Evolutionary conservation across 2,797 vertebrate genomes (phyloP).

Genomic region (Bradypodion pumilum): DNA sequence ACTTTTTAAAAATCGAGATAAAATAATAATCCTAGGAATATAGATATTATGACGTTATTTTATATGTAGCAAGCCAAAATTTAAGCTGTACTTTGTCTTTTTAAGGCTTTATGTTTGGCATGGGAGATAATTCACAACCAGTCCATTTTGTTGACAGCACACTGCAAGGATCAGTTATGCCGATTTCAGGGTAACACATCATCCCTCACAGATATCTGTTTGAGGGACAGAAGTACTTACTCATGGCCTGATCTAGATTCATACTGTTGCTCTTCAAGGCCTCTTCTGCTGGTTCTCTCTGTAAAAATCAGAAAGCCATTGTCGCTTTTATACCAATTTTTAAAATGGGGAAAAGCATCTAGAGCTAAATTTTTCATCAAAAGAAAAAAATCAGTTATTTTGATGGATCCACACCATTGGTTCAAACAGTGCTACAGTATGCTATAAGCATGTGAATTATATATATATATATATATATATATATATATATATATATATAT

Average conservation of each 20-base stretch:
- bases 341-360: not conserved
- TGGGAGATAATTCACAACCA: not conserved
- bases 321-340: not conserved
- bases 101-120: conserved; percentile 2
- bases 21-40: not conserved
- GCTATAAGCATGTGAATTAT: not conserved
- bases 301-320: conserved; percentile 52
- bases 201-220: not conserved
- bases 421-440: not conserved
- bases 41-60: not conserved
- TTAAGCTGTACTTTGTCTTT: not conserved
- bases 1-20: not conserved
- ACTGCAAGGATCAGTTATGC: not conserved
- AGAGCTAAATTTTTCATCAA: conserved; percentile 16
- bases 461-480: too few relatives aligned
- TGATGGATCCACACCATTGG: not conserved
- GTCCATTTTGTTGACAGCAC: not conserved
- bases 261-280: conserved; percentile 98
- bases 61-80: not conserved
- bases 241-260: conserved; percentile 99
- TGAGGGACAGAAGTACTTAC: conserved; percentile 78
- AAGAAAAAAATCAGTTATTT: not conserved
- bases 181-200: not conserved
- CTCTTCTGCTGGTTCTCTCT: conserved; percentile 99
- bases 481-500: too few relatives aligned